Evolutionary conservation across 37 sponge, comb jelly and placozoan genomes (phyloP), one percentile per base, ranked within the genome.

Genomic region (Corticium candelabrum): DNA sequence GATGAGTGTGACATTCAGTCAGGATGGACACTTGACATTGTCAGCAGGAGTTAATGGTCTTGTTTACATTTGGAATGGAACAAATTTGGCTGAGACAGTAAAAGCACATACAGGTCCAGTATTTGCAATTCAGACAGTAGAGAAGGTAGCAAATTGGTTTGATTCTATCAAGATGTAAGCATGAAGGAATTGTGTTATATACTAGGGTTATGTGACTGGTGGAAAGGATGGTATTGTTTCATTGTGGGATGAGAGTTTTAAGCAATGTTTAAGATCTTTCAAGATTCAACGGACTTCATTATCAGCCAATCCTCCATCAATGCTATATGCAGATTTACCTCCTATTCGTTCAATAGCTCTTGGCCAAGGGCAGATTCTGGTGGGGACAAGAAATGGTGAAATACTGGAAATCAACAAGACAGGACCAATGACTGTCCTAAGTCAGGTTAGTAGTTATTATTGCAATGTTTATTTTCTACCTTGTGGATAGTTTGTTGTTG

Each of bases 351-450:
- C 94, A 2, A 84, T 96, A 0, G 80, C 84, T 11, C 84, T 96
- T 15, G 91, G 94, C 0, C 80, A 86, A 11, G 87, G 87, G 30
- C 82, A 82, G 72, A 93, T 90, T 35, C 79, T 96, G 0, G 91
- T 96, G 36, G 97, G 97, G 0, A 96, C 97, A 27, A 93, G 87
- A 83, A 86, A 84, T 74, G 89, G 91, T 57, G 89, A 96, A 77
- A 88, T 93, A 75, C 76, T 96, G 36, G 91, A 93, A 40, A 83
- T 96, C n/a, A 86, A 91, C 5, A 88, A 87, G 78, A 80, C 75
- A 83, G 96, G 96, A 21, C 76, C 87, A 36, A 86, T 95, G 3
- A 74, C 41, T 5, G 41, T 95, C 50, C 77, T 95, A 75, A 82
- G 88, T 2, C 87, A 92, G 69, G 89, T 85, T 41, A 34, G 81